These are phyloP conservation scores for Varanus salvator DNA, from an alignment of 2,113 vertebrate genomes.

Conservation along the genomic window DNA sequence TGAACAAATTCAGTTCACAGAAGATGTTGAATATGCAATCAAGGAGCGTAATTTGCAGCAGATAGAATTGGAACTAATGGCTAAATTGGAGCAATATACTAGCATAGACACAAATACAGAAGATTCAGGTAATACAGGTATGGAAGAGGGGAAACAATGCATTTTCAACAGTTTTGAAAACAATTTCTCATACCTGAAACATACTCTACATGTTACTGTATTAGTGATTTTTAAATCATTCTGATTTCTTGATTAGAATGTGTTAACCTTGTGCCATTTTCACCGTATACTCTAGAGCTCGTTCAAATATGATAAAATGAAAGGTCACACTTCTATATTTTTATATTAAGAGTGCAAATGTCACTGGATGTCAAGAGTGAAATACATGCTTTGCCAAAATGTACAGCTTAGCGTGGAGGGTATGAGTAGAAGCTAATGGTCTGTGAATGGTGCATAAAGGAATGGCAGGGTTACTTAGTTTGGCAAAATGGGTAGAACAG, in stretches of 20 bases:
- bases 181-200: neutral
- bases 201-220: neutral
- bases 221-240: neutral
- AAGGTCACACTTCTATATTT: neutral
- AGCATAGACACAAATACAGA: constrained; percentile 80
- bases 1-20: constrained; percentile 97
- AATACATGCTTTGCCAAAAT: neutral
- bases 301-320: neutral
- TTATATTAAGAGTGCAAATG: neutral
- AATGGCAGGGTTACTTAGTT: neutral
- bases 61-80: constrained; percentile 85
- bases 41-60: constrained; percentile 85
- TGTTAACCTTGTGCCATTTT: neutral
- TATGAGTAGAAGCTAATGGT: neutral
- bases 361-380: neutral
- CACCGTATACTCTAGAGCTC: neutral
- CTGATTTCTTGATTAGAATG: neutral
- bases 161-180: neutral
- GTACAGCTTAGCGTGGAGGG: neutral
- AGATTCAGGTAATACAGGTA: constrained; percentile 81
- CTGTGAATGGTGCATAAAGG: neutral
- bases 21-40: constrained; percentile 91
- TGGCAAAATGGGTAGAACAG: neutral
- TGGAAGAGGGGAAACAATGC: neutral
- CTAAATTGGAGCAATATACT: constrained; percentile 94